Conservation (phyloP, 2,113 vertebrate genomes). For the Antechinus flavipes region DNA sequence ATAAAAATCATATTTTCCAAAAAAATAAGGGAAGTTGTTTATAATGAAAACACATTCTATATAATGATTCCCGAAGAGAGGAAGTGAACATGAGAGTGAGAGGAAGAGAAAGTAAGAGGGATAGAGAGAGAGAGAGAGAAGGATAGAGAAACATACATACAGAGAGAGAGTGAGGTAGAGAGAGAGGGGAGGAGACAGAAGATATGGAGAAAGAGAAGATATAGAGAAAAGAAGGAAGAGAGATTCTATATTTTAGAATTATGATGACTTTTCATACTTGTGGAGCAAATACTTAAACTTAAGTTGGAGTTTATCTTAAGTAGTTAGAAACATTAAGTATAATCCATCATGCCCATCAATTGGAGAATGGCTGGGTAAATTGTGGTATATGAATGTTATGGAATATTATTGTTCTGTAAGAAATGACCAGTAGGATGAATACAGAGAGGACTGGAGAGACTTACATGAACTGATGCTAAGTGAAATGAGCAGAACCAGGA, state of each 20-base stretch:
- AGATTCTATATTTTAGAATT: neutral
- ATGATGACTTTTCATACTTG: neutral
- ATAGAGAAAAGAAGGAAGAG: too few species aligned
- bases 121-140: neutral
- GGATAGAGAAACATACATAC: accelerated
- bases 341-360: too few species aligned
- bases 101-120: neutral
- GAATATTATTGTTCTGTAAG: too few species aligned
- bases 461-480: too few species aligned
- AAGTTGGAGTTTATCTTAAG: neutral
- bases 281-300: neutral
- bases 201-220: neutral
- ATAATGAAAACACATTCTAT: neutral
- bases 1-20: neutral
- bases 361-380: too few species aligned
- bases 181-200: neutral
- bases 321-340: neutral
- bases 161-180: neutral
- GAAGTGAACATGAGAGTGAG: neutral
- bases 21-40: neutral
- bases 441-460: too few species aligned
- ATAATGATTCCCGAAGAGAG: neutral
- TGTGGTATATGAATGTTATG: too few species aligned
- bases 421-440: too few species aligned
- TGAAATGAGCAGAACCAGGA: too few species aligned